Conservation (phyloP, 1,140 invertebrate genomes). For the Cyphomyrmex costatus region DNA sequence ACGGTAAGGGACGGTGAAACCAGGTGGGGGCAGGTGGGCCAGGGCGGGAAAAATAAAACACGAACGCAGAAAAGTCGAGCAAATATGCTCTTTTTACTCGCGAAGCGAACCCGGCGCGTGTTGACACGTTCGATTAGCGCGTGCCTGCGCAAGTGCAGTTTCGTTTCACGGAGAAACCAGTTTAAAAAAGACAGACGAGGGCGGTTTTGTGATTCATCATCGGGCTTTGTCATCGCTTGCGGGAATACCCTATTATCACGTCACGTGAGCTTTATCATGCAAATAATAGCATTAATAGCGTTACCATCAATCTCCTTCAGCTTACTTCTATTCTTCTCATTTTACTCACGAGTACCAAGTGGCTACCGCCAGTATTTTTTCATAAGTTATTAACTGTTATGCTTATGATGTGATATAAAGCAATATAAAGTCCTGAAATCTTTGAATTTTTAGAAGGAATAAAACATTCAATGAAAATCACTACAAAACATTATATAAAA, state of each 20-base stretch:
- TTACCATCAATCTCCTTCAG: conserved; percentile 42
- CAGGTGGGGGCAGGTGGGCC: neutral
- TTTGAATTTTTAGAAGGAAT: neutral
- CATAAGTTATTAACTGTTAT: neutral
- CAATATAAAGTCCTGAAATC: neutral
- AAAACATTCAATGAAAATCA: neutral
- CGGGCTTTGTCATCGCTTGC: conserved; percentile 28
- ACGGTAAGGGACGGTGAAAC: neutral
- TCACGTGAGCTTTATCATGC: conserved; percentile 39
- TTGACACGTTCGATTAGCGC: conserved; percentile 67
- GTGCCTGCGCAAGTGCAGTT: conserved; percentile 14
- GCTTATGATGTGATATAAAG: neutral
- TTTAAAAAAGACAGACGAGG: neutral
- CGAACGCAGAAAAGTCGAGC: conserved; percentile 46
- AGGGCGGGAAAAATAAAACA: conserved; percentile 11
- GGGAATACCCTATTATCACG: conserved; percentile 22
- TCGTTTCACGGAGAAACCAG: neutral
- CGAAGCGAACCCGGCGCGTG: conserved; percentile 30
- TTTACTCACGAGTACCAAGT: neutral
- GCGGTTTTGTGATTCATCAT: conserved; percentile 41
- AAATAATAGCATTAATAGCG: conserved; percentile 39
- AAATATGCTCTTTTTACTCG: conserved; percentile 67
- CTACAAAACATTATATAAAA: neutral
- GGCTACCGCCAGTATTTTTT: neutral
- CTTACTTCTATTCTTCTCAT: neutral